These are phyloP conservation scores for Calyptomena viridis DNA, from an alignment of 2,113 vertebrate species.

Conservation along the genomic window DNA sequence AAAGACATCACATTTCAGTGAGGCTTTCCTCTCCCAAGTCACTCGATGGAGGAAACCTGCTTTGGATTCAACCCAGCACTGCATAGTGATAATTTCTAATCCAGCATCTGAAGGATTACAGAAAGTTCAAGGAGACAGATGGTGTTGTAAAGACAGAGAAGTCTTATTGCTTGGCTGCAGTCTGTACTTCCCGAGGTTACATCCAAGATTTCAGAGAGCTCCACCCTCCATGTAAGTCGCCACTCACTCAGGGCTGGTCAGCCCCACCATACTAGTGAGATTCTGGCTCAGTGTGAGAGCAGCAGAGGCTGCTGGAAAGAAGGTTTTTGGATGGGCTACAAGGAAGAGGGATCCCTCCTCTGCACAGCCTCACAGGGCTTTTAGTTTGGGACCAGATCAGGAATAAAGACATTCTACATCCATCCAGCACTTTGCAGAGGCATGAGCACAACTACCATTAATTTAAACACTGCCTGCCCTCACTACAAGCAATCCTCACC, in stretches of 20 bases:
- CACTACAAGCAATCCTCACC: neutral
- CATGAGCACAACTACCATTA: neutral
- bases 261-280: neutral
- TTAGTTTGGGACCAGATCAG: neutral
- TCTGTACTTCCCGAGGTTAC: neutral
- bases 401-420: neutral
- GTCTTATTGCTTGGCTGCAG: constrained; percentile 27
- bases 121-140: constrained; percentile 56
- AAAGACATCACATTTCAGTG: accelerated
- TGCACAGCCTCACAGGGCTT: neutral
- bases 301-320: neutral
- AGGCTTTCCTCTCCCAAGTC: neutral
- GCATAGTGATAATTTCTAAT: constrained; percentile 40
- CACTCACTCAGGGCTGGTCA: neutral
- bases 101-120: constrained; percentile 39
- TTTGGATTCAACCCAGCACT: neutral
- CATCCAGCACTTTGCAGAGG: neutral
- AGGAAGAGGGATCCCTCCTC: neutral
- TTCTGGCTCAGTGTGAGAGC: neutral
- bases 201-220: neutral
- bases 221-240: neutral
- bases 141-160: neutral
- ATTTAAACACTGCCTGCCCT: neutral
- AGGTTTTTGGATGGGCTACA: neutral
- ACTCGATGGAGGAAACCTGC: neutral